These are phyloP conservation scores for Drosophila rhopaloa DNA, from an alignment of 1,140 invertebrate species.

Conservation along the genomic window DNA sequence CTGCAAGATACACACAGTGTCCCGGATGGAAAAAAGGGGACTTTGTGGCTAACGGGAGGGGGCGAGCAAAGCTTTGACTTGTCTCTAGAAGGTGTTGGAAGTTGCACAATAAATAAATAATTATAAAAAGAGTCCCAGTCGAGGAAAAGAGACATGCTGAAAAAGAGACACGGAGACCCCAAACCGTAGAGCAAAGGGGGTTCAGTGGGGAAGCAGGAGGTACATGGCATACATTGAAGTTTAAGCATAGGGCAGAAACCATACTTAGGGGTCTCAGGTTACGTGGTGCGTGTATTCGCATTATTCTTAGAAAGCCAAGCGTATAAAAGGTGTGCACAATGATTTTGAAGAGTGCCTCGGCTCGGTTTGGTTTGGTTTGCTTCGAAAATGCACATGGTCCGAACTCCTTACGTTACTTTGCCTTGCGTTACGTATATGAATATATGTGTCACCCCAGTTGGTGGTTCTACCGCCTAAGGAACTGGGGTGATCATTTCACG, in stretches of 20 bases:
- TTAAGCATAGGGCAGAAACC: conserved; percentile 82
- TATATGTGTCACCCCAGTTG: conserved; percentile 41
- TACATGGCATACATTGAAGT: conserved; percentile 77
- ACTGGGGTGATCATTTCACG: conserved; percentile 15
- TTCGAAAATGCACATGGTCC: conserved; percentile 16
- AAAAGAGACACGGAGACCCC: conserved; percentile 20
- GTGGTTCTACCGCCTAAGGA: conserved; percentile 2
- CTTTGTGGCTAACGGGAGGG: not conserved
- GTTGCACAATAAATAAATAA: conserved; percentile 85
- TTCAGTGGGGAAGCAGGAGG: conserved; percentile 8
- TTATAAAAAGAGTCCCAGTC: conserved; percentile 62
- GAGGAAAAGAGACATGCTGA: conserved; percentile 22
- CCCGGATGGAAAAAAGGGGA: not conserved
- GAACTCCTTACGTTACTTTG: conserved; percentile 26
- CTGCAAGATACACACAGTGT: conserved; percentile 42
- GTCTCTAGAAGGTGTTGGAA: conserved; percentile 84
- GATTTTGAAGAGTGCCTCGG: conserved; percentile 64
- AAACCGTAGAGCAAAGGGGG: not conserved
- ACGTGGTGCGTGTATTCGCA: conserved; percentile 79
- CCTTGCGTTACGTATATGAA: conserved; percentile 25
- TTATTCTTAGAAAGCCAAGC: conserved; percentile 81
- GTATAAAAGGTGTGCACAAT: conserved; percentile 81
- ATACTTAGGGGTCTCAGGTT: conserved; percentile 78
- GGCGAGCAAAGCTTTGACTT: conserved; percentile 74
- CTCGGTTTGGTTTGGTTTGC: conserved; percentile 4